Evolutionary conservation across 2,113 vertebrate genomes (phyloP).

Genomic region (Hippocampus guttulatus): DNA sequence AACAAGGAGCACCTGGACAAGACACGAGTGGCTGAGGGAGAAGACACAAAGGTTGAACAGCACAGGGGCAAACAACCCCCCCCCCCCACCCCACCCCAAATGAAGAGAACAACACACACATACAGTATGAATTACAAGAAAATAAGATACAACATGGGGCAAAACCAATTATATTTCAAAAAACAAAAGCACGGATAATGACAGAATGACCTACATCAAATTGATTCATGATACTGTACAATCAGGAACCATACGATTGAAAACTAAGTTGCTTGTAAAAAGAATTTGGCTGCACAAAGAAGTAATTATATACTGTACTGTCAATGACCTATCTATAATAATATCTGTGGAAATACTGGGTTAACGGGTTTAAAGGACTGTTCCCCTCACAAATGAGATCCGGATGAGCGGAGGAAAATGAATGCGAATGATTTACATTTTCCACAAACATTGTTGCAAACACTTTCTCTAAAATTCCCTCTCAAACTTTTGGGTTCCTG

Average conservation of each 20-base stretch:
- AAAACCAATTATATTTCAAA: not conserved
- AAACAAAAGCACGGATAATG: too few relatives aligned
- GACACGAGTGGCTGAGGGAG: too few relatives aligned
- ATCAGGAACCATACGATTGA: too few relatives aligned
- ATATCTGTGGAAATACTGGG: not conserved
- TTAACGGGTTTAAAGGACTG: not conserved
- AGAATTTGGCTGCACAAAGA: not conserved
- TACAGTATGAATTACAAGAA: too few relatives aligned
- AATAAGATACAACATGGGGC: too few relatives aligned
- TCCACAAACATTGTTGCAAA: not conserved
- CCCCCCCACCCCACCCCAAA: too few relatives aligned
- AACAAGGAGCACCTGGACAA: too few relatives aligned
- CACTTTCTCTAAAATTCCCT: not conserved
- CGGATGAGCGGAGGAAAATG: not conserved
- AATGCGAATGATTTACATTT: not conserved
- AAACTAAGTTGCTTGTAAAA: not conserved
- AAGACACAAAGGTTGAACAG: too few relatives aligned
- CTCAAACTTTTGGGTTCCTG: not conserved
- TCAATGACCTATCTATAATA: not conserved
- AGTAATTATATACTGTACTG: not conserved
- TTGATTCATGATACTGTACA: not conserved
- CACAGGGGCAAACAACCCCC: too few relatives aligned
- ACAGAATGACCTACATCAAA: not conserved
- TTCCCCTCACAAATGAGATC: not conserved
- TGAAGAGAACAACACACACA: too few relatives aligned